A percentile compares a stretch with the other conserved stretches of the same genome.
phyloP scores from a whole-genome alignment of 1,140 invertebrate genomes.

The Neuroterus valhalla region DNA sequence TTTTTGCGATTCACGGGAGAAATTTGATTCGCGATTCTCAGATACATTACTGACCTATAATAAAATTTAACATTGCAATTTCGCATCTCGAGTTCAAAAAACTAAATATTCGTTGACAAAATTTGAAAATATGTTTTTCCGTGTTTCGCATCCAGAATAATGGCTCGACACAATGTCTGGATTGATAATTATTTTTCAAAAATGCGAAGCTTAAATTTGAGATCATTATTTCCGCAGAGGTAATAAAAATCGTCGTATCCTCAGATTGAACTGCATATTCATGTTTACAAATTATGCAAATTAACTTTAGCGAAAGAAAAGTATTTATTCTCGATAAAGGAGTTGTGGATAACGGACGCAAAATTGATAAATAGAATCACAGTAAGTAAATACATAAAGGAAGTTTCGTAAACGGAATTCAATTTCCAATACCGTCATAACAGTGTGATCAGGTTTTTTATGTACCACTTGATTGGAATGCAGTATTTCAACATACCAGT shows the following conservation, averaged over 20 bases:
- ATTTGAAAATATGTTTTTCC: background rate
- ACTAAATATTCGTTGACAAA: background rate
- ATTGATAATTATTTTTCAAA: background rate
- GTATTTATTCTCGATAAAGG: background rate
- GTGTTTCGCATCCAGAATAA: background rate
- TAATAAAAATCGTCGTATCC: no score
- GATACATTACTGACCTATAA: background rate
- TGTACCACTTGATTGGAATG: background rate
- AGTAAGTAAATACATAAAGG: background rate
- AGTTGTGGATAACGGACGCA: background rate
- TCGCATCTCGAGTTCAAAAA: background rate
- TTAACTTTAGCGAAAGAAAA: background rate
- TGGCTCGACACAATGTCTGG: slow-evolving; percentile 8
- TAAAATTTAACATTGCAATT: background rate
- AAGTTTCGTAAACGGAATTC: slow-evolving; percentile 7
- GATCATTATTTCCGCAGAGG: no score
- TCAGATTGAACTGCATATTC: background rate
- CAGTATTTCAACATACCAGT: slow-evolving; percentile 13
- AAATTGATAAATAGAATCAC: background rate
- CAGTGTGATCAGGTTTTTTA: no score
- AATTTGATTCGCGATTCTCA: background rate
- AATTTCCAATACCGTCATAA: background rate
- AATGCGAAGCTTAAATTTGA: background rate
- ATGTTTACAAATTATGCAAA: background rate
- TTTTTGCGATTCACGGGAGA: slow-evolving; percentile 13